These are phyloP conservation scores for Ammodytes marinus DNA, from an alignment of 2,113 vertebrate species.

Conservation along the genomic window DNA sequence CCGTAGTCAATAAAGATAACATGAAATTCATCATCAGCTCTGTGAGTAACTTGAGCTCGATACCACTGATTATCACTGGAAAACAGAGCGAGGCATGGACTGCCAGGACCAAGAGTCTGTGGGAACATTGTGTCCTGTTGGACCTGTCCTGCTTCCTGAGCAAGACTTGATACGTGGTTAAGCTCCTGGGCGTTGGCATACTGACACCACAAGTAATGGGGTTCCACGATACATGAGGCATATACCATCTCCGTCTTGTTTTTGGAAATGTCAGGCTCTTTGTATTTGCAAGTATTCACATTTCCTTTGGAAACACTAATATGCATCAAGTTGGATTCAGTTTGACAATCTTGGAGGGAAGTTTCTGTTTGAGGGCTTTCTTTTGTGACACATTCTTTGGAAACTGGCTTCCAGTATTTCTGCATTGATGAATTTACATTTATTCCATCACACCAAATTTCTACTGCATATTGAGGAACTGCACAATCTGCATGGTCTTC, in stretches of 20 bases:
- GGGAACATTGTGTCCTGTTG: conserved; percentile 2
- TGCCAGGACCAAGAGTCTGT: conserved; percentile 73
- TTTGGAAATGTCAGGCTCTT: conserved; percentile 75
- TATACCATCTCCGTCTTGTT: conserved; percentile 79
- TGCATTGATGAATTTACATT: conserved; percentile 85
- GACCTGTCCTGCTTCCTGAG: conserved; percentile 78
- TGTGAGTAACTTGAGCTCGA: conserved; percentile 82
- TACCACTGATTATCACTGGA: conserved; percentile 86
- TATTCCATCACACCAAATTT: conserved; percentile 77
- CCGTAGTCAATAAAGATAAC: conserved; percentile 90
- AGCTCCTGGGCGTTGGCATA: conserved; percentile 75
- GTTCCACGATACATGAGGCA: conserved; percentile 79
- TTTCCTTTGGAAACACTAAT: not conserved
- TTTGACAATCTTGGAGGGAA: not conserved
- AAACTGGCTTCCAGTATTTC: conserved; percentile 77
- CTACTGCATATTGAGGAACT: conserved; percentile 83
- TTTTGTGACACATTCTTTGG: not conserved
- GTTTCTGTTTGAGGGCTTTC: not conserved
- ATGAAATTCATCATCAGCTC: conserved; percentile 39
- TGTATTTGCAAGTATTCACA: conserved; percentile 28
- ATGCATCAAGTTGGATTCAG: not conserved
- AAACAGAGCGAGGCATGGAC: conserved; percentile 86
- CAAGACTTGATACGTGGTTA: conserved; percentile 75
- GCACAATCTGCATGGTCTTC: conserved; percentile 34
- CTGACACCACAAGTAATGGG: conserved; percentile 92